Percentiles rank a stretch among this genome's conserved stretches.
phyloP scores from a whole-genome alignment of 2,888 invertebrate genomes.

The Atrina japonica region DNA sequence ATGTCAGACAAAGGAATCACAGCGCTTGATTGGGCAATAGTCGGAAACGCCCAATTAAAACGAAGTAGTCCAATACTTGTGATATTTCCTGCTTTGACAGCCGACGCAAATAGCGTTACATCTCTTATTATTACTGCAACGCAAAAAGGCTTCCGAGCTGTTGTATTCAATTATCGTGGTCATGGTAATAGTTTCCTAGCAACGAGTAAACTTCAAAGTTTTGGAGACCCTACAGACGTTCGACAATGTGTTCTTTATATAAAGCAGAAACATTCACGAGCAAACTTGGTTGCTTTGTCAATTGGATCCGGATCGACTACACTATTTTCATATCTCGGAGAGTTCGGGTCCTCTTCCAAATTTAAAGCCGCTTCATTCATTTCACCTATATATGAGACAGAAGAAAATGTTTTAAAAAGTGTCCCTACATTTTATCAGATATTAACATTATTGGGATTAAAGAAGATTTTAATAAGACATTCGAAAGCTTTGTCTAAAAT shows the following conservation, averaged over 20 bases:
- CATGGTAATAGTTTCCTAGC: constrained; percentile 72
- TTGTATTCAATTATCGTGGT: constrained; percentile 76
- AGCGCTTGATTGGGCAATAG: constrained; percentile 74
- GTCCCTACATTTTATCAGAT: constrained; percentile 67
- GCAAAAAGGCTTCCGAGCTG: constrained; percentile 63
- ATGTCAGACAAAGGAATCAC: constrained; percentile 75
- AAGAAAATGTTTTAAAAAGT: constrained; percentile 52
- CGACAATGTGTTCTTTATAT: constrained; percentile 73
- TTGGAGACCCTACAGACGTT: constrained; percentile 73
- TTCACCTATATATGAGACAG: constrained; percentile 73
- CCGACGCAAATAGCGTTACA: constrained; percentile 62
- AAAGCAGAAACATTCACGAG: constrained; percentile 59
- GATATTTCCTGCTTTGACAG: constrained; percentile 71
- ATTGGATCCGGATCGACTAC: constrained; percentile 73
- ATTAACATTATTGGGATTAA: constrained; percentile 61
- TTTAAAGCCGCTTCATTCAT: constrained; percentile 68
- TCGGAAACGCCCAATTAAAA: constrained; percentile 45
- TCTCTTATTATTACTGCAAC: constrained; percentile 58
- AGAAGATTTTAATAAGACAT: constrained; percentile 62
- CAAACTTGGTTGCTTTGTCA: constrained; percentile 67
- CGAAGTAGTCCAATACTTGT: constrained; percentile 61
- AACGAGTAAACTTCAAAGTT: constrained; percentile 71
- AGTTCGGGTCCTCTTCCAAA: constrained; percentile 73
- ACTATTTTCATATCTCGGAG: constrained; percentile 76
- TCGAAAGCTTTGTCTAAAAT: constrained; percentile 60